Conservation (phyloP, 2,113 vertebrate species). For the Nothoprocta pentlandii region DNA sequence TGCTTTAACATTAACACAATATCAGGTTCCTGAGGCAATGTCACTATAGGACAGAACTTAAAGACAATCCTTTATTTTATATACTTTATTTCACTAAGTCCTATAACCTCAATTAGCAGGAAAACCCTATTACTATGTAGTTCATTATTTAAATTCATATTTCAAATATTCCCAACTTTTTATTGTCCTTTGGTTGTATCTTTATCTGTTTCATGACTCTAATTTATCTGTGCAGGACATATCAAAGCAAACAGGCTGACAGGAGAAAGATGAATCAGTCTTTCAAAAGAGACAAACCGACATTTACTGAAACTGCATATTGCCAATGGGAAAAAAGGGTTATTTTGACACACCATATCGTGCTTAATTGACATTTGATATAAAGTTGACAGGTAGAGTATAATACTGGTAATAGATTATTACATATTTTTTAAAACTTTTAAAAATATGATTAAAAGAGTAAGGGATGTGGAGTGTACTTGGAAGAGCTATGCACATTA, state of each 20-base stretch:
- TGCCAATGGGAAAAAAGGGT: neutral
- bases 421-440: neutral
- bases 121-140: neutral
- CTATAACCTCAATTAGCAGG: neutral
- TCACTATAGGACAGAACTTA: neutral
- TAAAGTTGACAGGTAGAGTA: neutral
- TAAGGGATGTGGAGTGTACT: neutral
- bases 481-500: neutral
- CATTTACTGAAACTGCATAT: neutral
- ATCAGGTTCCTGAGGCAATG: neutral
- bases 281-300: neutral
- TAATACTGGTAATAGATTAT: fast-evolving
- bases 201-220: fast-evolving
- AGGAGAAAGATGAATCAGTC: neutral
- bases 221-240: neutral
- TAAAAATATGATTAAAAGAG: neutral
- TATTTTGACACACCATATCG: neutral
- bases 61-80: fast-evolving
- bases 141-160: neutral
- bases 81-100: neutral
- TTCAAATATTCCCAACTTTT: neutral
- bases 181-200: neutral
- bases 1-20: neutral
- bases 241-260: neutral
- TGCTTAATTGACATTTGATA: neutral